Conservation (phyloP, 2,113 vertebrate species). For the Syrrhaptes paradoxus region DNA sequence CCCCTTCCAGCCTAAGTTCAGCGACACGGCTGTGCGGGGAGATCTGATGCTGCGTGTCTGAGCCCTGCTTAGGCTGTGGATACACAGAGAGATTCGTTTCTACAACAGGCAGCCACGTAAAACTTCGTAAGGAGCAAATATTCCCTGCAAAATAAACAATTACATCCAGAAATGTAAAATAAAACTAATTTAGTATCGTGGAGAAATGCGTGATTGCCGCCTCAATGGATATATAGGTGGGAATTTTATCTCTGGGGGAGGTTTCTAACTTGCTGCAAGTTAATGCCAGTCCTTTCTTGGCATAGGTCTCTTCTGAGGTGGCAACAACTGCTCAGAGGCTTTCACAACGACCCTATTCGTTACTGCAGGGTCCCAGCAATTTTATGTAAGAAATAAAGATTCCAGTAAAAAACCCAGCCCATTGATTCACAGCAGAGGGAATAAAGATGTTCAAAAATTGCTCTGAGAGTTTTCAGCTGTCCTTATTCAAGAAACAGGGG, state of each 20-base stretch:
- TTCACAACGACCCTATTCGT: not conserved
- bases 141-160: not conserved
- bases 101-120: not conserved
- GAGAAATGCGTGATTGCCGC: fast-evolving
- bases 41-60: not conserved
- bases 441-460: not conserved
- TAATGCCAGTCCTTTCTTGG: not conserved
- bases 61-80: conserved; percentile 40
- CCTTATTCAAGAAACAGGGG: not conserved
- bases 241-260: not conserved
- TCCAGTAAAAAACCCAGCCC: not conserved
- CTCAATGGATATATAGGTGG: not conserved
- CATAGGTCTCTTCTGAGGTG: not conserved
- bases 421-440: not conserved
- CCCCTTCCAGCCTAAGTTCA: conserved; percentile 16
- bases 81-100: not conserved
- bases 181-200: fast-evolving
- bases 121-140: not conserved
- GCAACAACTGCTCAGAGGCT: not conserved
- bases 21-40: not conserved
- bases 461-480: not conserved
- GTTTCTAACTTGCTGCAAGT: not conserved
- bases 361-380: fast-evolving
- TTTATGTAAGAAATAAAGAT: not conserved
- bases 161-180: not conserved